Base-by-base conservation (phyloP, 1,140 invertebrate genomes). In the Panagrolaimus sp. region DNA sequence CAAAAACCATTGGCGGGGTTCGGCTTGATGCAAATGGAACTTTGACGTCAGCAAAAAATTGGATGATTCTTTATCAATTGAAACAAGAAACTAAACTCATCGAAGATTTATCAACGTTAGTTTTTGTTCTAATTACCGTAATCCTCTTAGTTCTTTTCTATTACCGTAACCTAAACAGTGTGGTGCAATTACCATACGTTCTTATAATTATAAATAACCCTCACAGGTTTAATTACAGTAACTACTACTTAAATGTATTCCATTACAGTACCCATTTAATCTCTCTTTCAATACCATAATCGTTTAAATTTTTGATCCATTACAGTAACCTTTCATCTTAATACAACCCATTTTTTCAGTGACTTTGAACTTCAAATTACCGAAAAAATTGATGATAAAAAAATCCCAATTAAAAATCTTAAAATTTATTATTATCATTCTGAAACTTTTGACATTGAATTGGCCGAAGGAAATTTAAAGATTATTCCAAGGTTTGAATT, bases 361-460 rank as follows among this genome's bases (percentile, higher is more conserved):
- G 68, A 76, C 15, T 78, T 79, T 38, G 71, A 79, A 43, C 43
- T 64, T 24, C 26, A 65, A 3, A 17, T 76, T 1, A 65, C 63
- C 2, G 38, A 67, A 24, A 47, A 47, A 44, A 76, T 76, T 26
- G 45, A 73, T 32, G 45, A 46, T 5, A 48, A 62, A 15, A 44
- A 67, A 43, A 44, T 70, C 6, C 71, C 74, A 14, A n/a, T 44
- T 43, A 10, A 21, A 65, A 21, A 63, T 8, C 63, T 79, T 15
- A 64, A 79, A 63, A 21, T 80, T 21, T 77, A 67, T 68, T 70
- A 73, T 67, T 80, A 76, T 62, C 78, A 79, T 67, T 81, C 78
- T 6, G 69, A 73, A 15, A 72, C 78, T 26, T 79, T 80, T 68
- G 78, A 80, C 58, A 43, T 71, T 26, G 78, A 80, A 44, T 47